Percentiles rank a stretch among this genome's conserved stretches.
phyloP scores from a whole-genome alignment of 2,113 vertebrate genomes.

The Syrmaticus mikado region DNA sequence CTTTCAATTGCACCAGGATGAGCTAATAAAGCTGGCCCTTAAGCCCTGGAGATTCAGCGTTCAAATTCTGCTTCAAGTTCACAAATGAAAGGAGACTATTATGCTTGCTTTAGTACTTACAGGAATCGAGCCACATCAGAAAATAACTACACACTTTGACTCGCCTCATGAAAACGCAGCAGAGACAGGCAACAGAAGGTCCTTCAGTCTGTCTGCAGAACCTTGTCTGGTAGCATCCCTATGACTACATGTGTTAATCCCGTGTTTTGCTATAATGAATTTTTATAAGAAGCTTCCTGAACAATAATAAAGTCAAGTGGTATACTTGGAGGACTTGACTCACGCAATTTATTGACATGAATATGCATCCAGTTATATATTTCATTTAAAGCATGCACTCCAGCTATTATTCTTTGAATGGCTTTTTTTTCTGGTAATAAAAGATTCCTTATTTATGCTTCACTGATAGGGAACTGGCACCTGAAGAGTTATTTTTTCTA shows the following conservation, averaged over 20 bases:
- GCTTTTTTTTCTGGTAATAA: background rate
- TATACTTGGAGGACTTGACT: background rate
- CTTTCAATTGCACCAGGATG: slow-evolving; percentile 39
- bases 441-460: background rate
- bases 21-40: slow-evolving; percentile 16
- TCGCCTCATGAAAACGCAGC: accelerated
- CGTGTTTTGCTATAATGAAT: background rate
- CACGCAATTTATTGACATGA: background rate
- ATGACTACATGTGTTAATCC: accelerated
- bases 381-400: background rate
- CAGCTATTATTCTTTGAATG: background rate
- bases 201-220: background rate
- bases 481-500: background rate
- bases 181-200: background rate
- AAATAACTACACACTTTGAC: background rate
- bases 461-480: background rate
- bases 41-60: slow-evolving; percentile 1
- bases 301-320: background rate
- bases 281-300: background rate
- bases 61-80: slow-evolving; percentile 6
- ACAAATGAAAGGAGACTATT: background rate
- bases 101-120: background rate
- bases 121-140: background rate
- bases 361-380: background rate
- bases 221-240: background rate